Percentiles rank a stretch among this genome's conserved stretches.
These are phyloP conservation scores for Pleuronectes platessa DNA, from an alignment of 2,113 vertebrate genomes.

Conservation along the genomic window DNA sequence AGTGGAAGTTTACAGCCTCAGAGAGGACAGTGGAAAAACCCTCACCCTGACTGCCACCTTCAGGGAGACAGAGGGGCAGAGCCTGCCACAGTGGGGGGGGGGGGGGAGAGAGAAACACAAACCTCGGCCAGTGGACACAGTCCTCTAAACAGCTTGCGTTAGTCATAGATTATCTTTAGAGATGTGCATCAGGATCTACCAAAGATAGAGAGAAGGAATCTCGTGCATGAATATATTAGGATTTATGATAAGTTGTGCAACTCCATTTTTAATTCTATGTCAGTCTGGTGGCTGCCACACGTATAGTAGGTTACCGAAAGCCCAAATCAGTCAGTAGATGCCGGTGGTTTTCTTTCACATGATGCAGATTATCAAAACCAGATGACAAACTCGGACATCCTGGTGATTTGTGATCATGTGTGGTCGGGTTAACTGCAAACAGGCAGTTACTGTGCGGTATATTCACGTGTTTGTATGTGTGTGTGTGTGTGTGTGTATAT, in stretches of 20 bases:
- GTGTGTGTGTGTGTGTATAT: neutral
- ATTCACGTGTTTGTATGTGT: neutral
- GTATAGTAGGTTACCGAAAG: neutral
- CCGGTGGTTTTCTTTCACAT: neutral
- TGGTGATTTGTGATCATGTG: neutral
- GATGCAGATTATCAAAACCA: neutral
- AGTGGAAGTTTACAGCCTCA: slow-evolving; percentile 75
- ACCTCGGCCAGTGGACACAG: neutral
- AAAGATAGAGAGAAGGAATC: neutral
- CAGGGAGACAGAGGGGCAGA: slow-evolving; percentile 27
- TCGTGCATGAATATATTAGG: neutral
- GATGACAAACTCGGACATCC: neutral
- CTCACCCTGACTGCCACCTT: slow-evolving; percentile 49
- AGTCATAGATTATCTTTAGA: neutral
- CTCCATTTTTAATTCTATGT: neutral
- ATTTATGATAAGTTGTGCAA: neutral
- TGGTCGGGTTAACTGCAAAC: neutral
- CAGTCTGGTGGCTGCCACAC: neutral
- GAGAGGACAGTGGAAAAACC: slow-evolving; percentile 75
- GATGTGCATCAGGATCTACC: neutral
- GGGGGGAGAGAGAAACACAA: slow-evolving; percentile 4
- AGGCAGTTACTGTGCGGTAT: neutral
- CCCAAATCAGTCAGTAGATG: neutral
- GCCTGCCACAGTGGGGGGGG: neutral
- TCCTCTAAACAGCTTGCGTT: slow-evolving; percentile 11